Evolutionary conservation across 2,888 invertebrate genomes (phyloP), one percentile per base, ranked within the genome.

Genomic region (Drosophila paramelanica): DNA sequence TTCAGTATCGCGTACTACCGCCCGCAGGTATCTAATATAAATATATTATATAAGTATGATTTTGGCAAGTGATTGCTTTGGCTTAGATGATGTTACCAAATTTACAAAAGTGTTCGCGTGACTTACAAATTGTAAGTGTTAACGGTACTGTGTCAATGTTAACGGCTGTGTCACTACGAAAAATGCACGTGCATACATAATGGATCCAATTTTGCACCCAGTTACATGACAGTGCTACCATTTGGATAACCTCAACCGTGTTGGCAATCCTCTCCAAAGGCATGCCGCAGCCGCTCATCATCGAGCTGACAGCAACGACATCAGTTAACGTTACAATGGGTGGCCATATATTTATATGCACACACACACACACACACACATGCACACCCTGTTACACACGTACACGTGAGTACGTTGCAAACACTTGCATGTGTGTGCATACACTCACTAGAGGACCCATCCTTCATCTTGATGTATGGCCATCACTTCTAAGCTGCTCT

Each of bases 381-480:
- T 7, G 13, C 25, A 8, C 5, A 49, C 1, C 11, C 3, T n/a
- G 31, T 41, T 11, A 25, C 38, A 17, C 38, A 45, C 25, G 49
- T 10, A 45, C 27, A 43, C 25, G 31, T 1, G 11, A 50, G 55
- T 25, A 10, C 61, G 51, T 56, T 45, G 58, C 60, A 78, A 47
- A 64, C 45, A 59, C 55, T 58, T 60, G 53, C 41, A 56, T 43
- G 39, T 13, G 39, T 13, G 52, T 55, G 61, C 67, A 68, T 56
- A 47, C 57, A 62, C 65, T 64, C 67, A 42, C 36, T 47, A 39
- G 58, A 61, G 70, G 51, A 59, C 69, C 69, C 89, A 83, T 83
- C 81, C 78, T 81, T 83, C 89, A 83, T 82, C 70, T 70, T 89
- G 83, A 83, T 87, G 81, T 77, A 83, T 81, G 85, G 78, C 85